These are phyloP conservation scores for Spheniscus mendiculus DNA, from an alignment of 2,113 vertebrate species.

Conservation along the genomic window DNA sequence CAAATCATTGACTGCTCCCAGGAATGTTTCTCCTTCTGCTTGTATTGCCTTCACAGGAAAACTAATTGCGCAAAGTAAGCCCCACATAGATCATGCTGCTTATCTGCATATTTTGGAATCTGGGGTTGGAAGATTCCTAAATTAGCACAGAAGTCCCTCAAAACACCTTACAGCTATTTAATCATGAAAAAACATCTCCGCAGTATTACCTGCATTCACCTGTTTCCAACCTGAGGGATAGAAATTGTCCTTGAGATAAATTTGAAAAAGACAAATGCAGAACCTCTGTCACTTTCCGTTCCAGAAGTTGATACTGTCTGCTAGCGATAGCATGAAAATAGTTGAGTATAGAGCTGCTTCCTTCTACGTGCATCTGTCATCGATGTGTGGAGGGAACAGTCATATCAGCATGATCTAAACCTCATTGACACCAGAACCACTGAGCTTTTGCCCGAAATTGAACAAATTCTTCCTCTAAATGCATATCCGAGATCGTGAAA, in stretches of 20 bases:
- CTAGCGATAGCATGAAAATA: neutral
- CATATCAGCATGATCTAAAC: neutral
- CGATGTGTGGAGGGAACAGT: neutral
- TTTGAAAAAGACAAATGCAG: neutral
- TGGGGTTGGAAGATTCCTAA: neutral
- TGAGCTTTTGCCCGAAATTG: neutral
- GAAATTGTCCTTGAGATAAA: neutral
- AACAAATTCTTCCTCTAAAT: neutral
- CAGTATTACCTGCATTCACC: neutral
- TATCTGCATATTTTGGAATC: neutral
- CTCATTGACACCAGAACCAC: neutral
- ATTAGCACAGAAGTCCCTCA: neutral
- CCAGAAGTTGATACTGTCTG: neutral
- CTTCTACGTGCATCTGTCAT: neutral
- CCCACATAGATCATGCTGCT: neutral
- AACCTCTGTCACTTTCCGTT: neutral
- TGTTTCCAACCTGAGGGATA: neutral
- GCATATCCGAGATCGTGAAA: fast-evolving
- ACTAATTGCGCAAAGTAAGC: neutral
- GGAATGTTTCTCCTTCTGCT: neutral
- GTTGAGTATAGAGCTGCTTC: neutral
- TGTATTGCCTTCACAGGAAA: neutral
- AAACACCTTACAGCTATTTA: neutral
- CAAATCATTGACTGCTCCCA: neutral
- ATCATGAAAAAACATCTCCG: neutral